These are phyloP conservation scores for Siphamia tubifer DNA, from an alignment of 2,113 vertebrate species.

Conservation along the genomic window DNA sequence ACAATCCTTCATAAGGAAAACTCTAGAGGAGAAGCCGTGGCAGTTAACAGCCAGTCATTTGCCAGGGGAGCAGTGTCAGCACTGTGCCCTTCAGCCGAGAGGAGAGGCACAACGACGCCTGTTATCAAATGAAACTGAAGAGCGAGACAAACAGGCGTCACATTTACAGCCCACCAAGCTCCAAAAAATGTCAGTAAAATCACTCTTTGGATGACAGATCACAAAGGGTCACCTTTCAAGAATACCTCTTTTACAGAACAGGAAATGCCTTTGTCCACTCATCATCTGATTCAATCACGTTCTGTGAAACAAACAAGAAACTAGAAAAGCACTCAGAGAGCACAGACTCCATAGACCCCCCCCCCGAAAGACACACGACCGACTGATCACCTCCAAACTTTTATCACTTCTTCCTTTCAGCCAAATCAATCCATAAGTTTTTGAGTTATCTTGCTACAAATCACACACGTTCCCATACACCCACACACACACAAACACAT, in stretches of 20 bases:
- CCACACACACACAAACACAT: too few relatives aligned
- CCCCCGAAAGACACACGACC: too few relatives aligned
- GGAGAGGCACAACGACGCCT: background rate
- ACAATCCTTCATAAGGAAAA: slow-evolving; percentile 20
- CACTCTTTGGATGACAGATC: background rate
- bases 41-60: slow-evolving; percentile 23
- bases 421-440: too few relatives aligned
- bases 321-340: too few relatives aligned
- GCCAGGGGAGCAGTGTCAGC: slow-evolving; percentile 36
- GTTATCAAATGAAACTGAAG: slow-evolving; percentile 15
- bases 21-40: background rate
- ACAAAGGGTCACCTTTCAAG: background rate
- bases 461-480: too few relatives aligned
- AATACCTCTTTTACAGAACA: background rate
- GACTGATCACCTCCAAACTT: too few relatives aligned
- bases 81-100: background rate
- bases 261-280: background rate
- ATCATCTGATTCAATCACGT: too few relatives aligned
- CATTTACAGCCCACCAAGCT: background rate
- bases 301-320: too few relatives aligned
- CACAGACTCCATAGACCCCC: too few relatives aligned
- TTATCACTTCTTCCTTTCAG: too few relatives aligned
- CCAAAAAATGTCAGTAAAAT: slow-evolving; percentile 2
- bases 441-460: too few relatives aligned
- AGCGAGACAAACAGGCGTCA: slow-evolving; percentile 17